phyloP scores from a whole-genome alignment of 2,888 invertebrate species.

The Dastarcus helophoroides region DNA sequence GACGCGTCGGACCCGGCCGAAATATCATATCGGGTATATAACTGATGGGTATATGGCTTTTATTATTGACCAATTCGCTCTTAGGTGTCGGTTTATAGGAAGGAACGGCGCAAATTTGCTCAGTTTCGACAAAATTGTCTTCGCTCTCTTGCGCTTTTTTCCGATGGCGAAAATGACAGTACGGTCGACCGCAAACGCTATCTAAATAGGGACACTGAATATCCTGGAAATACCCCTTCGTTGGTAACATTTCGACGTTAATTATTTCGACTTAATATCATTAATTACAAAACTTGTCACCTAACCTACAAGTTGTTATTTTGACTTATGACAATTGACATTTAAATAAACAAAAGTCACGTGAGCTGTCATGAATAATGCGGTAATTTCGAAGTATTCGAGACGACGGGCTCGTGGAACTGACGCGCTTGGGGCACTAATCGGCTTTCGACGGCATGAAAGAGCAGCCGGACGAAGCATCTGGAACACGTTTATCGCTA shows the following conservation, averaged over 20 bases:
- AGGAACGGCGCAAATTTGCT: conserved; percentile 30
- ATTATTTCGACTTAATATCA: too few relatives aligned
- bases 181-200: conserved; percentile 73
- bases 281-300: too few relatives aligned
- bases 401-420: too few relatives aligned
- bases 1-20: conserved; percentile 34
- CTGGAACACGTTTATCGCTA: too few relatives aligned
- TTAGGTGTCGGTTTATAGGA: conserved; percentile 39
- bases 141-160: conserved; percentile 49
- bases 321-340: too few relatives aligned
- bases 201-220: conserved; percentile 79
- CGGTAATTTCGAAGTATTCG: too few relatives aligned
- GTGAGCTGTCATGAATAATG: too few relatives aligned
- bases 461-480: too few relatives aligned
- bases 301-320: too few relatives aligned
- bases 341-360: too few relatives aligned
- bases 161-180: conserved; percentile 85
- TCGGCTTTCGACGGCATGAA: too few relatives aligned
- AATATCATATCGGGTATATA: conserved; percentile 43
- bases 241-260: conserved; percentile 86
- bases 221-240: conserved; percentile 79
- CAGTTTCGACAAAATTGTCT: conserved; percentile 36
- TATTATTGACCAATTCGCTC: conserved; percentile 36
- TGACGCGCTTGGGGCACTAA: too few relatives aligned
- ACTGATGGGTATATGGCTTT: conserved; percentile 39